phyloP scores from a whole-genome alignment of 2,113 vertebrate genomes.

The Petromus typicus region DNA sequence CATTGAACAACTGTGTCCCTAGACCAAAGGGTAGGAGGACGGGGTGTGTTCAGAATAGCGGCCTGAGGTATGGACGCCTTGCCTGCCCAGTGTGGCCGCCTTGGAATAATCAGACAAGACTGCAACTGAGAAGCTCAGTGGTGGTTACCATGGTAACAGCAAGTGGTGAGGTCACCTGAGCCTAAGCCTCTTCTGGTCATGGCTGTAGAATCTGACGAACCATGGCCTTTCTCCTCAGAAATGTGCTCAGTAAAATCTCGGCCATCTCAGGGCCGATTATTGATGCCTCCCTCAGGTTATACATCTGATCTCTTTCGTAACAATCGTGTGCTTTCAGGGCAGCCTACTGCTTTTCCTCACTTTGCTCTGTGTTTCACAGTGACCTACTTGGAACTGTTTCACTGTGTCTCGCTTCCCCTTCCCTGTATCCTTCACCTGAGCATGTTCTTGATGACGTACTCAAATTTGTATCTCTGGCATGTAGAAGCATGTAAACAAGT shows the following conservation, averaged over 20 bases:
- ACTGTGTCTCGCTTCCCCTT: not conserved
- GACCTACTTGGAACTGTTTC: not conserved
- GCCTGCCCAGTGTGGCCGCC: not conserved
- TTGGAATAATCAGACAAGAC: not conserved
- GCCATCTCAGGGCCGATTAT: not conserved
- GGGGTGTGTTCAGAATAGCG: not conserved
- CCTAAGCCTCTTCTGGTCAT: not conserved
- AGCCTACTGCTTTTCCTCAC: not conserved
- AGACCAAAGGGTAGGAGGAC: not conserved
- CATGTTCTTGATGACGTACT: not conserved
- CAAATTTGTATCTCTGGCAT: not conserved
- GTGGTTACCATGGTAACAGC: not conserved
- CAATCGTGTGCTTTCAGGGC: not conserved
- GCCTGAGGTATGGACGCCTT: not conserved
- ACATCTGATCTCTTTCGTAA: not conserved
- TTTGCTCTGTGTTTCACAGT: not conserved
- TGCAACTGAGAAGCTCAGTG: not conserved
- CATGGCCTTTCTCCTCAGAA: not conserved
- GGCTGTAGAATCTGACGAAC: not conserved
- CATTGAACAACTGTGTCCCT: not conserved
- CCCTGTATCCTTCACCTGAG: not conserved
- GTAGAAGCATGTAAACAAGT: not conserved
- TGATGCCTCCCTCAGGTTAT: not conserved
- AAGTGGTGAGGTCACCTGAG: not conserved
- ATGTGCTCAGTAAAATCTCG: not conserved